Base-by-base conservation (phyloP, 2,113 vertebrate genomes). In the Planiliza haematocheilus region DNA sequence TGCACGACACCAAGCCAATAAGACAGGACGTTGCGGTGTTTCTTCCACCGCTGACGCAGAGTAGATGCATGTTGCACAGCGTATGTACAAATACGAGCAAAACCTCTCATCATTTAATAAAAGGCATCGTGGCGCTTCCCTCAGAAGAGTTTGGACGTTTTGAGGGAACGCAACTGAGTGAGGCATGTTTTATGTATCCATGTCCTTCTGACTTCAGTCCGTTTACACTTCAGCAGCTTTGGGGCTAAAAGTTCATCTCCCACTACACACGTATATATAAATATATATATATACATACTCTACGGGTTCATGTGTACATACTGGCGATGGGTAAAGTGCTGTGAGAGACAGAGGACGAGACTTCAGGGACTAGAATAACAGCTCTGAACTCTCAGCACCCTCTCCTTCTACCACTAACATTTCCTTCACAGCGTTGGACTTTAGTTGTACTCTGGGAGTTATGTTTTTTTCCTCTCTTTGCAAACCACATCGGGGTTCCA, bases 221-320 rank as follows among this genome's bases (percentile, higher is more conserved):
- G 42, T 5, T 69, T 58, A 7, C 41, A 72, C 38, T 71, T 61
- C 50, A 66, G 24, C 56, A 57, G 30, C 13, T 65, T 7, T 4
- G 49, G 14, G 30, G 53, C 43, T 10, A 51, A 20, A 43, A 45
- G 72, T 46, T 30, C 18, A 46, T 42, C 14, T 56, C n/a, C 30
- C 41, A n/a, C 8, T n/a, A 20, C 9, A 8, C 21, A 2, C 16
- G 10, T 14, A 52, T 9, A 48, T n/a, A n/a, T n/a, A n/a, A n/a
- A n/a, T 8, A 48, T 17, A 17, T 5, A 46, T 17, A 18, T 24
- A 41, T 17, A 50, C 34, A 38, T 17, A 16, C 18, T 30, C 13
- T 65, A 38, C 41, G 62, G 51, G 48, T 24, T 14, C 21, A 24
- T 51, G 36, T 51, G 37, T 10, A 24, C 62, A 52, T 21, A 4